Conservation (phyloP, 2,888 invertebrate species). For the Catotricha subobsoleta region DNA sequence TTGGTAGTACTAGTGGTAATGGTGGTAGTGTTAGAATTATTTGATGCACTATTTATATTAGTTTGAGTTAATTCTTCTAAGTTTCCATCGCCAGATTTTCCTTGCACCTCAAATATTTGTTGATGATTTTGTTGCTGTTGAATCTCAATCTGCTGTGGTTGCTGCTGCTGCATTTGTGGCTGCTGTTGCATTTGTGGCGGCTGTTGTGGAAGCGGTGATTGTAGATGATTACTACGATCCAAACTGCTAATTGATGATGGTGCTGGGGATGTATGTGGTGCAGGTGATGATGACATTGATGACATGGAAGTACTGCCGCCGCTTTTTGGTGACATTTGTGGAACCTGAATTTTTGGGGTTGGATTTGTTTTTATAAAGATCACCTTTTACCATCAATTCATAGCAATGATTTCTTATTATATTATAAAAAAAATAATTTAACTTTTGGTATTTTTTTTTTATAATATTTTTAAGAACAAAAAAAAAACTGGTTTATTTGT, state of each 20-base stretch:
- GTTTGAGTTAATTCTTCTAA: constrained; percentile 18
- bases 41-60: constrained; percentile 9
- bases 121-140: constrained; percentile 7
- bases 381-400: too few relatives aligned
- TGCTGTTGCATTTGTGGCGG: constrained; percentile 19
- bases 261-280: constrained; percentile 4
- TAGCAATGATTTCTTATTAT: background rate
- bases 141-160: constrained; percentile 6
- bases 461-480: background rate
- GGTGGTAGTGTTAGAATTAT: constrained; percentile 8
- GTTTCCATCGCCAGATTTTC: constrained; percentile 9
- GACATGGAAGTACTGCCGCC: constrained; percentile 5
- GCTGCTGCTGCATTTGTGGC: constrained; percentile 25
- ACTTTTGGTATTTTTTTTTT: background rate
- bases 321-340: constrained; percentile 9
- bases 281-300: constrained; percentile 4
- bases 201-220: constrained; percentile 19
- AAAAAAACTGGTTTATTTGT: background rate
- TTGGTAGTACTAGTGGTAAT: constrained; percentile 13
- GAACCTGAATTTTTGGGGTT: constrained; percentile 8
- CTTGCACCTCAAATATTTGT: constrained; percentile 11
- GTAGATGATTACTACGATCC: too few relatives aligned
- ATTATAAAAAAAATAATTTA: background rate
- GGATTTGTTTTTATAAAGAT: background rate
- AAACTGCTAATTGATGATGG: constrained; percentile 2